These are phyloP conservation scores for Meiosimyza decipiens DNA, from an alignment of 2,888 invertebrate species.

Conservation along the genomic window DNA sequence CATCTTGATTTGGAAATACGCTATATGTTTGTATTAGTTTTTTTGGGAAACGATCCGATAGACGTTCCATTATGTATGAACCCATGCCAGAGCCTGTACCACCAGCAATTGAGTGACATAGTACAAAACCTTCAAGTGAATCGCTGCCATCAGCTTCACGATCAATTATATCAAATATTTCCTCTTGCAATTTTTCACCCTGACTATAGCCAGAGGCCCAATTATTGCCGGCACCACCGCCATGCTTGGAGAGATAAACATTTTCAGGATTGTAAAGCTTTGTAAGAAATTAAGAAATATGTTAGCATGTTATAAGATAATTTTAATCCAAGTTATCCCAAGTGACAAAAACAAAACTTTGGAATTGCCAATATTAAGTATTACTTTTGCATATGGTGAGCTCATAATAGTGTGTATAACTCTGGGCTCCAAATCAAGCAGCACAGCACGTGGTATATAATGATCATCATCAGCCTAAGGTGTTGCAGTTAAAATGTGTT, in stretches of 20 bases:
- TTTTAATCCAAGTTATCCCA: neutral
- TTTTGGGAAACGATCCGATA: conserved; percentile 95
- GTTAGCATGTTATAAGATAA: neutral
- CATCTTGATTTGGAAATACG: conserved; percentile 98
- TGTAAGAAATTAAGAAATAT: neutral
- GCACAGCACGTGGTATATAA: conserved; percentile 96
- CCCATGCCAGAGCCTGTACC: conserved; percentile 99
- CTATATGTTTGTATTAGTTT: conserved; percentile 98
- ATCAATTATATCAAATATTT: conserved; percentile 98
- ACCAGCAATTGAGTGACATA: conserved; percentile 99
- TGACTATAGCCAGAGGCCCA: conserved; percentile 98
- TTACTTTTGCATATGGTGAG: conserved; percentile 90
- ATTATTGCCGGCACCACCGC: conserved; percentile 99
- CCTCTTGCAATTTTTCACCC: conserved; percentile 93
- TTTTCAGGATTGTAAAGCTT: conserved; percentile 98
- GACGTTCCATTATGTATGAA: conserved; percentile 89
- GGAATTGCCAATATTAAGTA: neutral
- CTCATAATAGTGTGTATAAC: conserved; percentile 98
- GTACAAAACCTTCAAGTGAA: conserved; percentile 96
- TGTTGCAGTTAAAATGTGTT: conserved; percentile 16
- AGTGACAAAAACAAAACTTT: neutral
- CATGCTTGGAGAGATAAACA: conserved; percentile 95
- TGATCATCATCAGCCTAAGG: conserved; percentile 93
- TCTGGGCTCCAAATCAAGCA: conserved; percentile 96
- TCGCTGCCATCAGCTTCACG: conserved; percentile 99